Conservation (phyloP, 2,888 invertebrate genomes). For the Polydrusus cervinus region DNA sequence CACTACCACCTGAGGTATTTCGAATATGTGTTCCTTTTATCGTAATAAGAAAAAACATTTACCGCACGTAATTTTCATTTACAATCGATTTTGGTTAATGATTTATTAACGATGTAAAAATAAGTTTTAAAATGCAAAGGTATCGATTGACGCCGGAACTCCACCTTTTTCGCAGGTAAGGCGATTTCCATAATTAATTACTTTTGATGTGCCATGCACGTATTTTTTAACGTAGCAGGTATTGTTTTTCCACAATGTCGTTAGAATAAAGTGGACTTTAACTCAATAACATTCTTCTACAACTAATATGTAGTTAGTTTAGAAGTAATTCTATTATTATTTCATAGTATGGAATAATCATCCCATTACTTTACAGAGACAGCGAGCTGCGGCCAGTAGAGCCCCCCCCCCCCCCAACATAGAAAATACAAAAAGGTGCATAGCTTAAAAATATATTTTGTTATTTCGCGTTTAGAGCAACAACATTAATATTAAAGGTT, state of each 20-base stretch:
- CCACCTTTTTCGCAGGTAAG: slow-evolving; percentile 15
- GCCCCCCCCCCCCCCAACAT: no score
- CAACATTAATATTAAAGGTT: no score
- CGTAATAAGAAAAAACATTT: neutral
- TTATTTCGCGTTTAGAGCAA: no score
- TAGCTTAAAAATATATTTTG: no score
- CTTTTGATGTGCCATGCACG: slow-evolving; percentile 9
- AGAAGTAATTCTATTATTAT: no score
- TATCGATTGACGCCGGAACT: neutral
- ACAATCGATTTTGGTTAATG: slow-evolving; percentile 17
- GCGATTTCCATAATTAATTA: slow-evolving; percentile 10
- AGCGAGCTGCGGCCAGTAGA: no score
- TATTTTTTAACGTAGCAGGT: slow-evolving; percentile 4
- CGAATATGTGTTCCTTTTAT: neutral
- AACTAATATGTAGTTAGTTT: no score
- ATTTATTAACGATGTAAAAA: slow-evolving; percentile 1
- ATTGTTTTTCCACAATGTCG: neutral
- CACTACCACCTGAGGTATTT: neutral
- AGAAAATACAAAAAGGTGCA: no score
- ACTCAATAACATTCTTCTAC: no score
- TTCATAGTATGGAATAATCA: no score
- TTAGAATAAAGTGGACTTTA: no score
- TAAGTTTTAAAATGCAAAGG: slow-evolving; percentile 11
- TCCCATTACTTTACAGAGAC: no score
- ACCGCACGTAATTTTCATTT: slow-evolving; percentile 8